A percentile compares a stretch with the other conserved stretches of the same genome.
These are phyloP conservation scores for Trachymyrmex septentrionalis DNA, from an alignment of 1,140 invertebrate species.

Conservation along the genomic window DNA sequence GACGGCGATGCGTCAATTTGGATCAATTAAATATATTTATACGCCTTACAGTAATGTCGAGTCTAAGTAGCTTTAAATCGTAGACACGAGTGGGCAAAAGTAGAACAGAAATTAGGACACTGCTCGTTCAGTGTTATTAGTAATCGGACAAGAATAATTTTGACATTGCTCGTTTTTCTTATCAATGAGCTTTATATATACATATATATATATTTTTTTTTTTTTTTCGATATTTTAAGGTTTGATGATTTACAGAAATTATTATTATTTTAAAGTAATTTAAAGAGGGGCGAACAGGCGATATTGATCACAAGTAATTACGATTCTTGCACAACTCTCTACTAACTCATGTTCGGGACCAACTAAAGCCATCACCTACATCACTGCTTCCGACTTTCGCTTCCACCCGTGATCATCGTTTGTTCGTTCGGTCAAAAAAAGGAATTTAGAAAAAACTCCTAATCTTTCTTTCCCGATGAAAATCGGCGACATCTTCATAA, in stretches of 20 bases:
- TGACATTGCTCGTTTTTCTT: not conserved
- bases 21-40: constrained; percentile 17
- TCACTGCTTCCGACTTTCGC: constrained; percentile 68
- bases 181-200: not conserved
- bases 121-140: not conserved
- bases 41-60: not conserved
- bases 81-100: not conserved
- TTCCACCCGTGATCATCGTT: constrained; percentile 50
- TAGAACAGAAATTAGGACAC: constrained; percentile 3
- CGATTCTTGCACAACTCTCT: constrained; percentile 72
- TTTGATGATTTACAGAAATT: constrained; percentile 2
- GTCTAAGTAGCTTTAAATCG: not conserved
- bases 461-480: constrained; percentile 28
- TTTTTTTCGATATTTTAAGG: not conserved
- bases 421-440: constrained; percentile 19
- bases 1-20: not conserved
- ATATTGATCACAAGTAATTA: constrained; percentile 36
- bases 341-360: constrained; percentile 84
- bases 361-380: constrained; percentile 83
- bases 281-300: not conserved
- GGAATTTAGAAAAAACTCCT: not conserved
- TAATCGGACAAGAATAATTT: not conserved
- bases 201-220: not conserved
- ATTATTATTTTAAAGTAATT: not conserved
- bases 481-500: constrained; percentile 11